Evolutionary conservation across 2,888 invertebrate species (phyloP), one percentile per base, ranked within the genome.

Genomic region (Iselma pallidipennis): DNA sequence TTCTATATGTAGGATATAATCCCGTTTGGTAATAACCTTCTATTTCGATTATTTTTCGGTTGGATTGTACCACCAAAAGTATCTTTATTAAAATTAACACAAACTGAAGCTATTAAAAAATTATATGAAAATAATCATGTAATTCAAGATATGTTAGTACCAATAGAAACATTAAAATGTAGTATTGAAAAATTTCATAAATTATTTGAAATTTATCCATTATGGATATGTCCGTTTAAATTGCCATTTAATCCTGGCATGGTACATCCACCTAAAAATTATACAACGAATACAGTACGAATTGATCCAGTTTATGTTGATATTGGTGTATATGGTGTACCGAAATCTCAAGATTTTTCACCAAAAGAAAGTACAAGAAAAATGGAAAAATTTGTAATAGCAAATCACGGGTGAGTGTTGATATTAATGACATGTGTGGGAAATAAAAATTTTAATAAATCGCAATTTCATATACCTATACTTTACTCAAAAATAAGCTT

Each of bases 21-120:
- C 59, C 89, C 93, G 0, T 94, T 94, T 78, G 94, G 93, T 23
- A 94, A 94, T 80, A 85, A 90, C 74, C 75, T 84, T 0, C 29
- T 91, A 26, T 94, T 94, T 82, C 87, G 94, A 0, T 85, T 83
- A 67, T 78, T 91, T 10, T 84, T 92, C 60, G 94, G 93, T 0
- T 94, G 93, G 93, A 82, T 91, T 82, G 88, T 91, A 81, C 94
- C 94, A 0, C 92, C 92, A 0, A 94, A 94, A 78, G 88, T 94
- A 9, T 89, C 92, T 0, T 83, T 94, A 7, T 81, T 94, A 65
- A 94, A 94, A 80, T 81, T 91, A 66, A 92, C 92, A 0, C 91
- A 92, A 77, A 88, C 90, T 0, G 83, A 87, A 49, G 86, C 89
- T 0, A 85, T 90, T 2, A 86, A 86, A 73, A 85, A 85, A 74